Conservation (phyloP, 2,113 vertebrate species). For the Anhinga anhinga region DNA sequence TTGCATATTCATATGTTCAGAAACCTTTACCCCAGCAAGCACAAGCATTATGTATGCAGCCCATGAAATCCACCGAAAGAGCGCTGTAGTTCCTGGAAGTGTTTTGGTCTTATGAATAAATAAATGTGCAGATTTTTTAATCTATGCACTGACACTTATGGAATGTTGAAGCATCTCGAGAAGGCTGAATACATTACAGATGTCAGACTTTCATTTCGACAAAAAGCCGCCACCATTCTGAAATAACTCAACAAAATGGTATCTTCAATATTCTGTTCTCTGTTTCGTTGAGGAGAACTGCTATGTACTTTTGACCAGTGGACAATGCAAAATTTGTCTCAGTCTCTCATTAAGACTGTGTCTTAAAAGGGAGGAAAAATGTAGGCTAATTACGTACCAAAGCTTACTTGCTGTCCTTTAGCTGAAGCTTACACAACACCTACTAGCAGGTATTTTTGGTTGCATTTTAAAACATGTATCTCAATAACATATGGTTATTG, state of each 20-base stretch:
- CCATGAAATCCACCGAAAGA: not conserved
- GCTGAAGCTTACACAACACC: not conserved
- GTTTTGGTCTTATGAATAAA: not conserved
- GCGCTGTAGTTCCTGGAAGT: not conserved
- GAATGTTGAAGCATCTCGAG: not conserved
- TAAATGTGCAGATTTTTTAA: not conserved
- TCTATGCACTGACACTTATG: not conserved
- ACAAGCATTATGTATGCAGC: not conserved
- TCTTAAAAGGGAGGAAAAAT: not conserved
- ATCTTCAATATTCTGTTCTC: not conserved
- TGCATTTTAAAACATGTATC: not conserved
- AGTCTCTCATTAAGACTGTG: not conserved
- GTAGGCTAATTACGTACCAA: not conserved
- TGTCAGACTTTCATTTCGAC: not conserved
- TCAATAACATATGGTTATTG: not conserved
- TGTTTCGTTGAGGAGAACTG: not conserved
- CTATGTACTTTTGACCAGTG: not conserved
- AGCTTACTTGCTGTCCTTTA: not conserved
- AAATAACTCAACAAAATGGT: not conserved
- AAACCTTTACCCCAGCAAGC: not conserved
- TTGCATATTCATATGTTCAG: not conserved
- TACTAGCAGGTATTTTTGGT: not conserved
- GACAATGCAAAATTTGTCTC: not conserved
- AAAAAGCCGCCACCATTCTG: not conserved
- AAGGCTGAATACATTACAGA: not conserved